Percentiles rank a stretch among this genome's conserved stretches.
Conservation (phyloP, 2,888 invertebrate genomes). For the Limnephilus rhombicus region DNA sequence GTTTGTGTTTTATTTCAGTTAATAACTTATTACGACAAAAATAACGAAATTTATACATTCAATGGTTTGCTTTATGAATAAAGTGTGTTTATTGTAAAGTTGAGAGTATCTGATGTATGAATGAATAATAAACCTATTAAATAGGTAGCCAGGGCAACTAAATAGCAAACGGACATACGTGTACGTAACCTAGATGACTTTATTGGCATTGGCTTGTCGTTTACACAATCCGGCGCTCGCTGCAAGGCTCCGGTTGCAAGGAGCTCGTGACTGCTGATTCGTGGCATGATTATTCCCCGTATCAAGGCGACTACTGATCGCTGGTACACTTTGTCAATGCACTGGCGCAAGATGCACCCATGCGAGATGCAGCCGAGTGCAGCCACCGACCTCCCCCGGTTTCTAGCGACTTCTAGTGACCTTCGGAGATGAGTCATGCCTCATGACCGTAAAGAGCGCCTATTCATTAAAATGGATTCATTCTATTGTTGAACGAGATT, state of each 20-base stretch:
- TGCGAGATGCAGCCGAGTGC: slow-evolving; percentile 5
- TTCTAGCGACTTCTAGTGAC: background rate
- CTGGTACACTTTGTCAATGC: slow-evolving; percentile 52
- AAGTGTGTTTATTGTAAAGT: background rate
- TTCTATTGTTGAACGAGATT: background rate
- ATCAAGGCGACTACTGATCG: slow-evolving; percentile 55
- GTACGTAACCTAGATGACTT: background rate
- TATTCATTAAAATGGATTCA: background rate
- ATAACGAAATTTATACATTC: background rate
- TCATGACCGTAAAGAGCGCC: background rate
- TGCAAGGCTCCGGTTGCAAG: slow-evolving; percentile 8
- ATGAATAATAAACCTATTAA: background rate
- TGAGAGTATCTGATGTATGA: background rate
- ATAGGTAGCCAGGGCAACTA: background rate
- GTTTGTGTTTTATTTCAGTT: too few relatives aligned
- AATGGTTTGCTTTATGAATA: background rate
- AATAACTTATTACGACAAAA: background rate
- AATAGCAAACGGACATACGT: background rate
- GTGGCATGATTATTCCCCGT: slow-evolving; percentile 57
- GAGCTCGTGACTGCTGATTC: slow-evolving; percentile 62
- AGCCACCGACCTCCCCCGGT: slow-evolving; percentile 20
- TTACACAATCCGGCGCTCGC: slow-evolving; percentile 53
- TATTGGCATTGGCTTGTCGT: slow-evolving; percentile 49
- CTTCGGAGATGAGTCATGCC: background rate
- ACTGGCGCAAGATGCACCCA: background rate